Conservation (phyloP, 2,888 invertebrate genomes). For the Dorcus hopei region DNA sequence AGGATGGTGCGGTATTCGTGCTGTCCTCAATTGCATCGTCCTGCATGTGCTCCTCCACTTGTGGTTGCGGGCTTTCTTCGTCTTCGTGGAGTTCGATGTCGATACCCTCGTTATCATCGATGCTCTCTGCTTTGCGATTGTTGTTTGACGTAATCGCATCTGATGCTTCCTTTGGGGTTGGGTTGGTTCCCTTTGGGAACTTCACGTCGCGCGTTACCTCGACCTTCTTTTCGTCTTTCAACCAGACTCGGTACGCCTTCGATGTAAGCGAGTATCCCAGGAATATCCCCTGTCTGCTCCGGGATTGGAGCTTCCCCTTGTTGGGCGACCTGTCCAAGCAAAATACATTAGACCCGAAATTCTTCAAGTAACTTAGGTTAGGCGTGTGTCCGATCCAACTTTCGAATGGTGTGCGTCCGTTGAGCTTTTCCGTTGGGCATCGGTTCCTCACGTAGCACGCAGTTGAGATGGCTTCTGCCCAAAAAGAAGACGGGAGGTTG, state of each 20-base stretch:
- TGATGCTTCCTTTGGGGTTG: too few species aligned
- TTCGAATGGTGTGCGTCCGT: background rate
- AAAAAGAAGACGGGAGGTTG: background rate
- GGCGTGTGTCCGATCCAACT: background rate
- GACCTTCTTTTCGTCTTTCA: too few species aligned
- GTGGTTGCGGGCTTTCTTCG: too few species aligned
- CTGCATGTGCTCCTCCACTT: too few species aligned
- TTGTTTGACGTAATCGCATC: too few species aligned
- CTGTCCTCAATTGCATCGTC: too few species aligned
- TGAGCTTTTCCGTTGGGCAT: background rate
- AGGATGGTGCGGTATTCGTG: too few species aligned
- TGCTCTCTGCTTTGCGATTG: too few species aligned
- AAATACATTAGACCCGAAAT: background rate
- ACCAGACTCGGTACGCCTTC: slow-evolving; percentile 16
- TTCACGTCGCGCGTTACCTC: too few species aligned
- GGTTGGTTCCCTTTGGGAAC: too few species aligned
- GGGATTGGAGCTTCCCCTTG: slow-evolving; percentile 7
- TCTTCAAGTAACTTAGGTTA: background rate
- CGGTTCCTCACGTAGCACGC: slow-evolving; percentile 25
- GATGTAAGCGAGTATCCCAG: slow-evolving; percentile 11
- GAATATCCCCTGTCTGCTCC: slow-evolving; percentile 13
- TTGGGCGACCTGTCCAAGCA: background rate
- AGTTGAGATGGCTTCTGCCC: background rate
- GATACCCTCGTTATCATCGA: too few species aligned
- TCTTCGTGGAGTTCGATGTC: too few species aligned